Percentiles rank a stretch among this genome's conserved stretches.
phyloP scores from a whole-genome alignment of 1,140 invertebrate species.

The Drosophila rufa region DNA sequence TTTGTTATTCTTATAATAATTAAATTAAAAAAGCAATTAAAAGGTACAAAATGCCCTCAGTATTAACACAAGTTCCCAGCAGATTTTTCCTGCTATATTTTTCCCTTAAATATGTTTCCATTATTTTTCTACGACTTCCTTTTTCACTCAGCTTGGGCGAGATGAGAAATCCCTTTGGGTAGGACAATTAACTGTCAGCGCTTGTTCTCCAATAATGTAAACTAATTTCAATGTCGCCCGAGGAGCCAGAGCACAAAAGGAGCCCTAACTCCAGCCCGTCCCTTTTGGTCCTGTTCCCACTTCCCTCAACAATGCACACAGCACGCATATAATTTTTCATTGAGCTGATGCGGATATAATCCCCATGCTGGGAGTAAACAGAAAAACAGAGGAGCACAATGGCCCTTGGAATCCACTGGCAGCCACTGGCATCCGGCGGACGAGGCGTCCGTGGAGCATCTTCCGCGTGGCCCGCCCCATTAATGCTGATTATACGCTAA shows the following conservation, averaged over 20 bases:
- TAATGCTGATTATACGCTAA: slow-evolving; percentile 82
- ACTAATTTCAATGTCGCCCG: slow-evolving; percentile 52
- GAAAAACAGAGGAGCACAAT: slow-evolving; percentile 46
- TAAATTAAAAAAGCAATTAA: neutral
- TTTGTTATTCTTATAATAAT: too few species aligned
- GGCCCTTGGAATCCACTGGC: slow-evolving; percentile 28
- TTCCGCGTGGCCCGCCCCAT: slow-evolving; percentile 60
- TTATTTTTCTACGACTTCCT: neutral
- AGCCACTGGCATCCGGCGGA: slow-evolving; percentile 17
- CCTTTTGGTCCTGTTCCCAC: neutral
- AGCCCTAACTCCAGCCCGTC: neutral
- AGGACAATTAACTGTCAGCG: slow-evolving; percentile 50
- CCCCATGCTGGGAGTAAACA: slow-evolving; percentile 49
- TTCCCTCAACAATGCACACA: slow-evolving; percentile 36
- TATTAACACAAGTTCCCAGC: neutral
- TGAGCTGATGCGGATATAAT: slow-evolving; percentile 78
- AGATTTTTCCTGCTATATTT: neutral
- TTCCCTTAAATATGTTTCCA: neutral
- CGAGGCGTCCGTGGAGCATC: slow-evolving; percentile 34
- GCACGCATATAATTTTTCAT: slow-evolving; percentile 76
- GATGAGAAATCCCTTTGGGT: neutral
- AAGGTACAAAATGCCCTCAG: neutral
- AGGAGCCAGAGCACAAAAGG: slow-evolving; percentile 25
- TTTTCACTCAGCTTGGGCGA: neutral
- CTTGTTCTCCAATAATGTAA: slow-evolving; percentile 46